Evolutionary conservation across 1,140 invertebrate species (phyloP).

Genomic region (Platorchestia sp.): DNA sequence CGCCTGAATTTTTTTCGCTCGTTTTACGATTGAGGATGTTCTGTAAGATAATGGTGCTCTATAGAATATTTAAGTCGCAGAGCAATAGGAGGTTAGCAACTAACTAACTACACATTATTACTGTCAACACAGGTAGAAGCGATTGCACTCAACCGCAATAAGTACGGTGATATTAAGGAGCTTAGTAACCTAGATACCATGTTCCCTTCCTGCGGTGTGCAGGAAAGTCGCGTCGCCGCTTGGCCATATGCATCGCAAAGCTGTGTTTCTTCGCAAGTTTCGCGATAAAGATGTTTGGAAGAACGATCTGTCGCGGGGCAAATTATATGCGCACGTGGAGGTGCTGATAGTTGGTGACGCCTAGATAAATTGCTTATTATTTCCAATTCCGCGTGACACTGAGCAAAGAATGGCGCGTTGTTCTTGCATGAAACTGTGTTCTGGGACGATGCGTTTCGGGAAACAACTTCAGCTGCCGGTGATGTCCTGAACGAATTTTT

Average conservation of each 20-base stretch:
- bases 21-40: background rate
- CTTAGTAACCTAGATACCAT: background rate
- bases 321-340: background rate
- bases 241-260: background rate
- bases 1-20: no score
- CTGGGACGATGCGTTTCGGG: background rate
- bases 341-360: background rate
- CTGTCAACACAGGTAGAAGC: background rate
- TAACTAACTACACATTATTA: background rate
- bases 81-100: background rate
- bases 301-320: background rate
- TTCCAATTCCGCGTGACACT: slow-evolving; percentile 6
- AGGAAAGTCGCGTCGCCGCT: background rate
- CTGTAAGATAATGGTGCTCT: background rate
- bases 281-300: background rate
- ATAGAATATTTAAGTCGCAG: background rate
- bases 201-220: background rate
- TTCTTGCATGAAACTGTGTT: background rate
- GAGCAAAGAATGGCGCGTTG: background rate
- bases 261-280: background rate
- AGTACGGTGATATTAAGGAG: background rate
- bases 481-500: background rate
- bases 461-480: background rate
- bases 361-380: background rate
- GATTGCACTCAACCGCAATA: background rate